Evolutionary conservation across 2,888 invertebrate genomes (phyloP), one percentile per base, ranked within the genome.

Genomic region (Drosophila testacea): DNA sequence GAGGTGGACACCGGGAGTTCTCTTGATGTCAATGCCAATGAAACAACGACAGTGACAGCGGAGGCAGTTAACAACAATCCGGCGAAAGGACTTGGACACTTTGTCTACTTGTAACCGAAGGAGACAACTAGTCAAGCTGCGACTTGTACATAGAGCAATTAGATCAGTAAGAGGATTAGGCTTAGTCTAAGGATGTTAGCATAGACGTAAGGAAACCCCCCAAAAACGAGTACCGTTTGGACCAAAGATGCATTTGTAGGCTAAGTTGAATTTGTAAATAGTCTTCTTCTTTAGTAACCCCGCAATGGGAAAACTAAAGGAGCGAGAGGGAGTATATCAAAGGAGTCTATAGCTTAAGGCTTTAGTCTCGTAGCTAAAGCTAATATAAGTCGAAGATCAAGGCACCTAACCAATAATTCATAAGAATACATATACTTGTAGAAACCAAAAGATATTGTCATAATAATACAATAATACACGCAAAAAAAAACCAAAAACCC

Each of bases 11-110:
- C 34, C 9, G 32, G 59, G 36, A 47, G 34, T 4, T 16, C 55
- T n/a, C 52, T 64, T 28, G 89, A 89, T 30, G 52, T 80, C 6
- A 90, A 89, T 51, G 85, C 79, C 27, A 89, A 86, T 69, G 51
- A 75, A 9, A 36, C 69, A 32, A 9, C 32, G 32, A 32, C 28
- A 13, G 41, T 81, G 36, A 63, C 73, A 6, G 83, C 82, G 3
- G 93, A 93, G 70, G 88, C 84, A 6, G 93, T 93, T 13, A 93
- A 92, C 73, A 92, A 92, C 76, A 90, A 93, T 79, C 92, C 93
- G 9, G 84, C 92, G 34, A 91, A 91, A 72, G 93, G 93, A 36
- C 77, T 92, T 64, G 93, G 93, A 3, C 92, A 92, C 82, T 93
- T 91, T 76, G 91, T 93, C 41, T 93, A 93, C 63, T 90, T 93